phyloP scores from a whole-genome alignment of 2,888 invertebrate species.

The Diarsia rubi region DNA sequence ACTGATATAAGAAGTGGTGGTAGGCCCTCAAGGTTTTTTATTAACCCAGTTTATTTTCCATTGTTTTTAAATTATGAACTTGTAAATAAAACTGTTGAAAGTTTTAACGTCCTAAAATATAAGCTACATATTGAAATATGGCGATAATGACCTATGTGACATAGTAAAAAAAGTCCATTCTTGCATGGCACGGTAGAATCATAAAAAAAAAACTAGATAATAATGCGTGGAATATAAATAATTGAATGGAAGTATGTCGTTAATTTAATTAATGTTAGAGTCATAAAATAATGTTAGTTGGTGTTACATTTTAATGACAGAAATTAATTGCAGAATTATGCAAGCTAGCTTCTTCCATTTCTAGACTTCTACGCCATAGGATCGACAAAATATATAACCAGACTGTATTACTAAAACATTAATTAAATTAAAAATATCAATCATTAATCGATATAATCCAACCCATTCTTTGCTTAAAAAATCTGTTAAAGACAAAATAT shows the following conservation, averaged over 20 bases:
- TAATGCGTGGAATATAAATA: constrained; percentile 5
- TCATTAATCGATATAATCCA: constrained; percentile 18
- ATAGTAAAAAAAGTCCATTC: neutral
- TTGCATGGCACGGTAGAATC: constrained; percentile 1
- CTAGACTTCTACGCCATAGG: constrained; percentile 21
- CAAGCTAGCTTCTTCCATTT: constrained; percentile 61
- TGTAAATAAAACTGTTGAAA: constrained; percentile 55
- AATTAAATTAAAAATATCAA: constrained; percentile 51
- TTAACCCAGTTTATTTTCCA: constrained; percentile 17
- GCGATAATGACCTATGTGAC: neutral
- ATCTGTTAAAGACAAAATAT: constrained; percentile 26
- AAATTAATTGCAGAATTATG: constrained; percentile 41
- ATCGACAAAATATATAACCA: constrained; percentile 28
- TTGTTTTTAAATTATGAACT: constrained; percentile 8
- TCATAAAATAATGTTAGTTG: constrained; percentile 39
- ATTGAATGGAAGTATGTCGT: constrained; percentile 12
- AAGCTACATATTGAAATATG: constrained; percentile 16
- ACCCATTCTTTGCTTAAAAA: constrained; percentile 24
- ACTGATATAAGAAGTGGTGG: neutral
- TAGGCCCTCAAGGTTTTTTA: neutral
- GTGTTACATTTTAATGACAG: constrained; percentile 35
- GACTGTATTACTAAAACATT: constrained; percentile 56
- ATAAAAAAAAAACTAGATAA: neutral
- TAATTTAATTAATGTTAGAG: constrained; percentile 63
- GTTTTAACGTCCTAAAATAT: constrained; percentile 17